Conservation (phyloP, 1,140 invertebrate species). For the Marisa cornuarietis region DNA sequence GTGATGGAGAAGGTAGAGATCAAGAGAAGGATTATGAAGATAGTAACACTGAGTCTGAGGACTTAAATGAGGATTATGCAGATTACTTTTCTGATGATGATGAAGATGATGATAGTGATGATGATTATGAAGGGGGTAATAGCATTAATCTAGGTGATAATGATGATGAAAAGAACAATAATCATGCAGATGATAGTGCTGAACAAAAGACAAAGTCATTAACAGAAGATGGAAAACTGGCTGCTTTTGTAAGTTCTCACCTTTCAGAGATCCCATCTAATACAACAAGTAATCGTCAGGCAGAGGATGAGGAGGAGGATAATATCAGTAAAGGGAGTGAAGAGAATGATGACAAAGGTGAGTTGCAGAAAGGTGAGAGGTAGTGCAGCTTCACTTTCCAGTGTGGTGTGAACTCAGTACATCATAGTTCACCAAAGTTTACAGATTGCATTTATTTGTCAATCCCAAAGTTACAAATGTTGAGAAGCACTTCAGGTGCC, state of each 20-base stretch:
- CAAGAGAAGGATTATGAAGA: neutral
- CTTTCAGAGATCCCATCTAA: too few relatives aligned
- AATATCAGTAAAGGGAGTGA: neutral
- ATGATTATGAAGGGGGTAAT: neutral
- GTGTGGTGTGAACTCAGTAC: too few relatives aligned
- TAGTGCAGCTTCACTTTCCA: too few relatives aligned
- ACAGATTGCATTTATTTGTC: too few relatives aligned
- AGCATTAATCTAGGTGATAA: neutral
- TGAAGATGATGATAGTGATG: neutral
- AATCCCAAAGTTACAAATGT: too few relatives aligned
- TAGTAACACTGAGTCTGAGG: neutral
- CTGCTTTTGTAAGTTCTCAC: too few relatives aligned
- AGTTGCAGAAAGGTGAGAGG: neutral
- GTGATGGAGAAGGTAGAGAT: neutral
- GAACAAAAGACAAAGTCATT: neutral
- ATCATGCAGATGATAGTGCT: neutral
- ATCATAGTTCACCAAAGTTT: too few relatives aligned
- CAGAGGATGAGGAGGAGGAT: neutral
- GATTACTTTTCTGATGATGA: neutral
- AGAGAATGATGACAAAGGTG: neutral
- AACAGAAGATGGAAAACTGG: too few relatives aligned
- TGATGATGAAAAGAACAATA: neutral
- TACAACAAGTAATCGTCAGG: too few relatives aligned
- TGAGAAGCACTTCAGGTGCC: too few relatives aligned
- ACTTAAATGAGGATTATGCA: neutral